phyloP scores from a whole-genome alignment of 2,888 invertebrate genomes.

The Hirtodrosophila trivittata region DNA sequence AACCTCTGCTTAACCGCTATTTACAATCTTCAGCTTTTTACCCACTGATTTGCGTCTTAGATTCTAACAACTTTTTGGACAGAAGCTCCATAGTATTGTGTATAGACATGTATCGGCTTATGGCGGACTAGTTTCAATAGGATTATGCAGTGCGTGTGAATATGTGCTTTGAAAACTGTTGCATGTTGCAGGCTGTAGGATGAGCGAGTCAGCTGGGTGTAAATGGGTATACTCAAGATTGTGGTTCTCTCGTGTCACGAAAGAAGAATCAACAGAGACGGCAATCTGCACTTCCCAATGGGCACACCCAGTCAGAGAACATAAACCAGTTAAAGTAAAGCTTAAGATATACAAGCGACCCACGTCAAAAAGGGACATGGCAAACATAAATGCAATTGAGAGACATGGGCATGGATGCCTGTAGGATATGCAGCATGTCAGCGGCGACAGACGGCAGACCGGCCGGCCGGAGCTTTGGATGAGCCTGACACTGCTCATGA shows the following conservation, averaged over 20 bases:
- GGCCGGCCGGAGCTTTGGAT: conserved; percentile 26
- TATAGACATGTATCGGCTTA: conserved; percentile 24
- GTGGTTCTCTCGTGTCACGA: too few species aligned
- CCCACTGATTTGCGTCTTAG: too few species aligned
- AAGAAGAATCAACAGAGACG: too few species aligned
- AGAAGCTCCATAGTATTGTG: too few species aligned
- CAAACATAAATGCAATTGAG: conserved; percentile 56
- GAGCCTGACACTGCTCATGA: conserved; percentile 59
- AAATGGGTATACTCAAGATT: too few species aligned
- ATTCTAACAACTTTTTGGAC: too few species aligned
- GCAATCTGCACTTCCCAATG: conserved; percentile 2
- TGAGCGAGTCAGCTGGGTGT: background rate
- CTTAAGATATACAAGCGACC: conserved; percentile 57
- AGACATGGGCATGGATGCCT: conserved; percentile 36
- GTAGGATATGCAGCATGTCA: conserved; percentile 57
- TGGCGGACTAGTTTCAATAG: conserved; percentile 29
- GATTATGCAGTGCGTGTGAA: conserved; percentile 16
- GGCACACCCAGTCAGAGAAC: conserved; percentile 23
- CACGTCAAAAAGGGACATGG: conserved; percentile 68
- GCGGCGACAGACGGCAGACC: conserved; percentile 28
- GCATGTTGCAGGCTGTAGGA: background rate
- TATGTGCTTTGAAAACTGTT: conserved; percentile 1
- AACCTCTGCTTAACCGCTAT: too few species aligned
- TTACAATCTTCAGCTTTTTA: too few species aligned
- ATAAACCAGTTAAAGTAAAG: conserved; percentile 52